phyloP scores from a whole-genome alignment of 2,113 vertebrate genomes.

The Sminthopsis crassicaudata region DNA sequence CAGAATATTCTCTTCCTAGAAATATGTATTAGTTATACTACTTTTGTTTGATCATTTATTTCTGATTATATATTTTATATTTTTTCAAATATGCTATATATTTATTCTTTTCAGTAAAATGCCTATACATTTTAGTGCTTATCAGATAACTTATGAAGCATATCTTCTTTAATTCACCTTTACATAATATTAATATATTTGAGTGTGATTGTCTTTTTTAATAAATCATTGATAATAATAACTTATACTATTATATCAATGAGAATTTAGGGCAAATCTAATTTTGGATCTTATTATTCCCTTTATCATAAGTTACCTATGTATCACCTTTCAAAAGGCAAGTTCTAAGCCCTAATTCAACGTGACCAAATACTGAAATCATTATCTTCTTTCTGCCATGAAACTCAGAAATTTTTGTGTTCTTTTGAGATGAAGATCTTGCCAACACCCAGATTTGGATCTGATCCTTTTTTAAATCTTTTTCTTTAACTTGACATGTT shows the following conservation, averaged over 20 bases:
- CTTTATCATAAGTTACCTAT: too few relatives aligned
- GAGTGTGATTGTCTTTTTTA: neutral
- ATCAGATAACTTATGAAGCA: neutral
- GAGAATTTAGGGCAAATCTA: neutral
- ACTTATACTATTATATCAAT: neutral
- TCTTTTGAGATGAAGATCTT: too few relatives aligned
- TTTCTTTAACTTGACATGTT: too few relatives aligned
- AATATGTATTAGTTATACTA: neutral
- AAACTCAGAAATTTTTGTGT: too few relatives aligned
- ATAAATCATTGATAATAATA: neutral
- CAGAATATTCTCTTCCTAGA: neutral
- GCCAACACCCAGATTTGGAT: too few relatives aligned
- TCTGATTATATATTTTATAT: conserved; percentile 8
- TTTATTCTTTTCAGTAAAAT: conserved; percentile 4
- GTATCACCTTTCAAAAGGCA: too few relatives aligned
- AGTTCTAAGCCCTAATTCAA: too few relatives aligned
- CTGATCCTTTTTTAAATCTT: too few relatives aligned
- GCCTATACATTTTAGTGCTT: neutral
- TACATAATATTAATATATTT: neutral
- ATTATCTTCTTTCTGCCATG: too few relatives aligned
- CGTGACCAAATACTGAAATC: too few relatives aligned
- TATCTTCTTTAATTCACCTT: neutral
- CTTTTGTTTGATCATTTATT: neutral
- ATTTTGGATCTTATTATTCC: neutral
- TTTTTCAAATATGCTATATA: neutral